Evolutionary conservation across 2,797 vertebrate genomes (phyloP), one percentile per base, ranked within the genome.

Genomic region (Urosaurus nigricauda): DNA sequence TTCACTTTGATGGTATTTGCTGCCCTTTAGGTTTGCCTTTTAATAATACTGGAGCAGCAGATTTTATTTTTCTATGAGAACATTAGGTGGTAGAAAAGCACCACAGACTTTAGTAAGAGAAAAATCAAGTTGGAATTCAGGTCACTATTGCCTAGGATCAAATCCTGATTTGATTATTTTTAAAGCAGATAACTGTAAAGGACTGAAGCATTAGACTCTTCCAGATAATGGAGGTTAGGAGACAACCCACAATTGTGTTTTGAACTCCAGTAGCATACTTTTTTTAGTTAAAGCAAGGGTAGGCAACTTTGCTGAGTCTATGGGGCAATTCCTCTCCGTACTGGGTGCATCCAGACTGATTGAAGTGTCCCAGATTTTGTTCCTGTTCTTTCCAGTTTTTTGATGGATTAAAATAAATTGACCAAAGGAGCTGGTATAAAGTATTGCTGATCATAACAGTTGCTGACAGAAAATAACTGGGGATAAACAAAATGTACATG

Each of bases 11-110:
- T 92, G 93, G 90, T 74, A 92, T 87, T 89, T 73, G 83, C 79
- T 89, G 84, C 73, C 40, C 43, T 89, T 95, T 94, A 88, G 74
- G 84, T 90, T 93, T 83, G 86, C 84, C 87, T 37, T 86, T 88
- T 93, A 88, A 29, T 85, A 88, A 84, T 47, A 70, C 75, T 73
- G 74, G 32, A n/a, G 56, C 43, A 93, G 78, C 47, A 79, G 87
- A 43, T 75, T 81, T 87, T 88, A 74, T 81, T 63, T 73, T 91
- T 79, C 77, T 35, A 60, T 5, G 83, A 83, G 63, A 65, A 78
- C 88, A 85, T 87, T 0, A 0, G 21, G 75, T 43, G 51, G 89
- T 60, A 77, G 79, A n/a, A 77, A 91, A 78, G 58, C 71, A 70
- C 68, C 83, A 77, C 51, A 63, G 70, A 88, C 32, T 56, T 32